A percentile compares a stretch with the other conserved stretches of the same genome.
Evolutionary conservation across 2,888 invertebrate species (phyloP).

Genomic region (Scaeva pyrastri): DNA sequence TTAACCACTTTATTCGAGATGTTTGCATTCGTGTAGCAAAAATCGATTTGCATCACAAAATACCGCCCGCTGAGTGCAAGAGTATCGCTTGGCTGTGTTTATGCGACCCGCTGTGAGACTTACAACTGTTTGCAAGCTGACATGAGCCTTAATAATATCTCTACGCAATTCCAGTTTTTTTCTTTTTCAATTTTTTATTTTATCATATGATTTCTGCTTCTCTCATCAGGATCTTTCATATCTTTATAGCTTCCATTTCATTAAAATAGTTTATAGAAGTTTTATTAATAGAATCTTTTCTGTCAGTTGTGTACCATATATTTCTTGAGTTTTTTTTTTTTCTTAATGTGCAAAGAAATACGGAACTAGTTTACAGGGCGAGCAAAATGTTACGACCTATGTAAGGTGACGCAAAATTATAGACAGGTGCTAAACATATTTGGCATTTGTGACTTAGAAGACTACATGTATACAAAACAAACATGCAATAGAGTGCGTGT

Average conservation of each 20-base stretch:
- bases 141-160: conserved; percentile 33
- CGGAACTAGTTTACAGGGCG: not conserved
- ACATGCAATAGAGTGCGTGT: too few species aligned
- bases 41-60: conserved; percentile 67
- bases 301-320: not conserved
- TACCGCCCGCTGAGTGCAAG: conserved; percentile 53
- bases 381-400: not conserved
- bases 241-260: conserved; percentile 33
- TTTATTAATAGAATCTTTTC: conserved; percentile 20
- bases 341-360: not conserved
- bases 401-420: too few species aligned
- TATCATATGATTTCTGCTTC: not conserved
- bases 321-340: not conserved
- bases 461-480: too few species aligned
- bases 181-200: not conserved
- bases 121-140: conserved; percentile 52
- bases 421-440: too few species aligned
- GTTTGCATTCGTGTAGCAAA: conserved; percentile 45
- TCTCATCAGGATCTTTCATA: conserved; percentile 45
- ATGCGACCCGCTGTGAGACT: conserved; percentile 61
- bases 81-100: conserved; percentile 19
- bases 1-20: conserved; percentile 62
- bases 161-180: conserved; percentile 35
- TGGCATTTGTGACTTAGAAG: too few species aligned
- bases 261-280: conserved; percentile 33